Evolutionary conservation across 2,797 vertebrate species (phyloP).

Genomic region (Sebastiscus albofasciatus): DNA sequence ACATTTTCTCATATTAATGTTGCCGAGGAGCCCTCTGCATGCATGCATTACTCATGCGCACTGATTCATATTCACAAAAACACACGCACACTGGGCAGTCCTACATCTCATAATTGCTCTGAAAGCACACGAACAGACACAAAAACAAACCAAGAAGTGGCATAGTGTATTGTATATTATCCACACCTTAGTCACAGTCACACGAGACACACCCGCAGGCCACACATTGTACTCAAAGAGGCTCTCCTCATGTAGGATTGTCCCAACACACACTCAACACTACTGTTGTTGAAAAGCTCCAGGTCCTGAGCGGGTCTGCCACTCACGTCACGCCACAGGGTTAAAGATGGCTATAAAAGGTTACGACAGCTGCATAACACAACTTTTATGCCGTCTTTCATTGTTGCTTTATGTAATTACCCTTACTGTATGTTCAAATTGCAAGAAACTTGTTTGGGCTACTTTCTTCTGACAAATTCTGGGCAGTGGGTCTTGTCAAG

Average conservation of each 20-base stretch:
- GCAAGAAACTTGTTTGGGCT: background rate
- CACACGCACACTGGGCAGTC: constrained; percentile 14
- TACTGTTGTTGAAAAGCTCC: constrained; percentile 10
- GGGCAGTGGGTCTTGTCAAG: background rate
- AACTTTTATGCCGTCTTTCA: background rate
- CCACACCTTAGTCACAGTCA: constrained; percentile 41
- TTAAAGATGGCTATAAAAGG: constrained; percentile 35
- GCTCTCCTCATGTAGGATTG: background rate
- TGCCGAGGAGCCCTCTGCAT: constrained; percentile 25
- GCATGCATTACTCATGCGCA: constrained; percentile 23
- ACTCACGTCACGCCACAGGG: background rate
- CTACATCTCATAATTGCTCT: constrained; percentile 16
- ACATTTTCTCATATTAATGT: constrained; percentile 64
- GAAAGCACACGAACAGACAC: constrained; percentile 19
- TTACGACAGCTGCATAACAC: constrained; percentile 2
- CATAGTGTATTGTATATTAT: constrained; percentile 20
- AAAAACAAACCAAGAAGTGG: constrained; percentile 35
- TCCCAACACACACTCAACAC: constrained; percentile 2
- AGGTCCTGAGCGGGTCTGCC: constrained; percentile 9
- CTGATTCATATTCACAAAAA: constrained; percentile 48
- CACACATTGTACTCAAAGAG: constrained; percentile 40
- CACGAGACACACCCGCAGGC: constrained; percentile 44
- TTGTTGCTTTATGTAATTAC: background rate
- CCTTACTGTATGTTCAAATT: background rate
- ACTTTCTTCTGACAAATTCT: background rate